Base-by-base conservation (phyloP, 1,140 invertebrate genomes). In the Thaumatotibia leucotreta region DNA sequence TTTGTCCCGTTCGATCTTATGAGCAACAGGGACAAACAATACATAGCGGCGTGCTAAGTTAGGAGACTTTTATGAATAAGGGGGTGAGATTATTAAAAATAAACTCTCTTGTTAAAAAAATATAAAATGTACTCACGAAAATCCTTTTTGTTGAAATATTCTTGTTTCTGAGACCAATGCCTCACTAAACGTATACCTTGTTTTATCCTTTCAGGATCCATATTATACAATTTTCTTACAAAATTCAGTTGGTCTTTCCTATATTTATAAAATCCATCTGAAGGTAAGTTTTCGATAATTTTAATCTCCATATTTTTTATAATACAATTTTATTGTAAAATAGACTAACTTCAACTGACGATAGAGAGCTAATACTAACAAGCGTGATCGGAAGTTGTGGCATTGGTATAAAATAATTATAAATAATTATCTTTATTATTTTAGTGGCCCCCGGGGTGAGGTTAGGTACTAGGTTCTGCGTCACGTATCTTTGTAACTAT, bases 111-210 rank as follows among this genome's bases (percentile, higher is more conserved):
- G n/a, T n/a, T 39, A 39, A 11, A 39, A 39, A 17, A 22, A 50
- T 4, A 33, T 9, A 33, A 27, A 3, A 2, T 17, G 10, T 27
- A 81, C 77, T 83, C 29, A 83, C 82, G 58, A 52, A 75, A 80
- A 22, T 80, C 73, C 14, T 75, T 82, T 10, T 73, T 80, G 1
- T 63, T 65, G 20, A 83, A 77, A 69, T 82, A 79, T 0, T 69
- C 45, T 27, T 83, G 82, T 54, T 76, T 72, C n/a, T 74, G 65
- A 6, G 77, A 31, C 82, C 82, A 83, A 1, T 74, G 68, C 10
- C 74, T 62, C 5, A 83, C 63, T 6, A 76, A 74, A 8, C 74
- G 66, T 2, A 83, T 66, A 4, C 76, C 73, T 27, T 76, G 71
- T 8, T 73, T 61, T 45, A 82, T 72, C 23, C 69, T 61, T 11